A percentile compares a stretch with the other conserved stretches of the same genome.
Evolutionary conservation across 2,113 vertebrate species (phyloP).

Genomic region (Cinclus mexicanus): DNA sequence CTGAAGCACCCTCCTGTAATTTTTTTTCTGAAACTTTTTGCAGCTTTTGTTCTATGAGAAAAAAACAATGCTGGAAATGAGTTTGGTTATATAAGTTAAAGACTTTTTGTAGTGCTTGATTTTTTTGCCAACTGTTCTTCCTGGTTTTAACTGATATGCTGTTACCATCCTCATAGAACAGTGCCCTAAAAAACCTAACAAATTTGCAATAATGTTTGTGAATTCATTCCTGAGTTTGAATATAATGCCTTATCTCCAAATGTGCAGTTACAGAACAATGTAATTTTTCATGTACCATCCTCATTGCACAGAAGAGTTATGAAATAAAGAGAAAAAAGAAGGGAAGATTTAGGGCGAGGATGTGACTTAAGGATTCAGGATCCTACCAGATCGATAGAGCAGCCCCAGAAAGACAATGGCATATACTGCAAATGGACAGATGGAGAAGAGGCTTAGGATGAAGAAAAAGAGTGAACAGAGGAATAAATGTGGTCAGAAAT

Average conservation of each 20-base stretch:
- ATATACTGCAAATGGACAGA: neutral
- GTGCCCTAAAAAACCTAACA: neutral
- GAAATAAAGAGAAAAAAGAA: slow-evolving; percentile 25
- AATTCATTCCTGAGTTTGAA: slow-evolving; percentile 13
- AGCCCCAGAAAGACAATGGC: neutral
- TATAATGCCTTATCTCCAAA: slow-evolving; percentile 38
- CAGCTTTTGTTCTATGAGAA: neutral
- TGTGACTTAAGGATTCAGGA: slow-evolving; percentile 41
- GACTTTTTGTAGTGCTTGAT: neutral
- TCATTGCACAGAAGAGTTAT: neutral
- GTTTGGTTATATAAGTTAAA: slow-evolving; percentile 26
- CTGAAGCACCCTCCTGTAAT: neutral
- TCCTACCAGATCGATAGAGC: slow-evolving; percentile 4
- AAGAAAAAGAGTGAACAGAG: neutral
- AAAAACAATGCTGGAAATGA: neutral
- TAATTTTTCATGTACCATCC: slow-evolving; percentile 20
- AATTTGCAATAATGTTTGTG: slow-evolving; percentile 29
- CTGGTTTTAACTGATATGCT: neutral
- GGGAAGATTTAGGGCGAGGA: slow-evolving; percentile 44
- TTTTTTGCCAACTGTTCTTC: neutral
- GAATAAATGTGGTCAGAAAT: neutral
- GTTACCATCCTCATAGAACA: neutral
- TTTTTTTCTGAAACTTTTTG: neutral
- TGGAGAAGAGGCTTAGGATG: neutral
- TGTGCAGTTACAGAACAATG: neutral